A percentile compares a stretch with the other conserved stretches of the same genome.
Conservation (phyloP, 2,888 invertebrate genomes). For the Malthinus flaveolus region DNA sequence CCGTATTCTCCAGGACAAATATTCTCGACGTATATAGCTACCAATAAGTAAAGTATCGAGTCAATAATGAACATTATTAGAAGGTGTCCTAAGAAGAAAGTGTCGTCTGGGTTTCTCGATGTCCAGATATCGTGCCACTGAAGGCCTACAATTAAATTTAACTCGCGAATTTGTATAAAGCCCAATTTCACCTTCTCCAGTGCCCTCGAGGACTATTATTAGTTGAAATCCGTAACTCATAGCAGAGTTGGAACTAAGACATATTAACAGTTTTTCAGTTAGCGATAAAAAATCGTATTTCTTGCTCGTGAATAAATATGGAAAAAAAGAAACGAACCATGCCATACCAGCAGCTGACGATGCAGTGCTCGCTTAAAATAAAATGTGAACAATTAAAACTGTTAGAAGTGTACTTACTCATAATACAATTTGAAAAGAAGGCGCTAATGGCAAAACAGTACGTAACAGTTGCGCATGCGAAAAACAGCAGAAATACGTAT, state of each 20-base stretch:
- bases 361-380: conserved; percentile 7
- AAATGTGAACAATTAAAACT: background rate
- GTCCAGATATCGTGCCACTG: conserved; percentile 67
- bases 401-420: conserved; percentile 3
- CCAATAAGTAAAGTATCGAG: conserved; percentile 67
- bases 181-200: conserved; percentile 62
- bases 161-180: background rate
- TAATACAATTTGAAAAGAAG: conserved; percentile 75
- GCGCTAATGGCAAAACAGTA: conserved; percentile 81
- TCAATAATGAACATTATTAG: conserved; percentile 73
- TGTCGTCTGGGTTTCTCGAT: conserved; percentile 67
- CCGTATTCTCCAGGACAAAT: conserved; percentile 71
- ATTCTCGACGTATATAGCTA: conserved; percentile 85
- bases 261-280: conserved; percentile 63
- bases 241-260: conserved; percentile 74
- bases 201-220: conserved; percentile 71
- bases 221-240: conserved; percentile 79
- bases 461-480: conserved; percentile 69
- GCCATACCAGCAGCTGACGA: conserved; percentile 3
- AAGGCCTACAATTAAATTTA: conserved; percentile 53
- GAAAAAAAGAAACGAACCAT: conserved; percentile 7
- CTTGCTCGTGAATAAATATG: conserved; percentile 59
- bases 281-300: conserved; percentile 66
- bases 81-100: conserved; percentile 69
- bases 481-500: conserved; percentile 71